Base-by-base conservation (phyloP, 2,888 invertebrate genomes). In the Lamproptera curius region DNA sequence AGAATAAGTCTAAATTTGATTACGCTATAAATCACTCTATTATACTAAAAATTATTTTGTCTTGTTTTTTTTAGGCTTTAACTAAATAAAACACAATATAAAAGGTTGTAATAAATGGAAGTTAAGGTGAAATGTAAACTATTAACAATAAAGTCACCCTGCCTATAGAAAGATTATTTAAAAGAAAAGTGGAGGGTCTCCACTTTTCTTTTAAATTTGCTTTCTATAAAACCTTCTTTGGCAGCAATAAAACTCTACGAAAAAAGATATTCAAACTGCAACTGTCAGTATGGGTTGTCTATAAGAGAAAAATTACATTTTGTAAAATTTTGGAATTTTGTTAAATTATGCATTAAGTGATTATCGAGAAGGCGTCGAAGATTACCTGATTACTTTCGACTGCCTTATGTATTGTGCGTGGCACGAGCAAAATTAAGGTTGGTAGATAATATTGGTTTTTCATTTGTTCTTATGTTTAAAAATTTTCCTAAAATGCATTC, bases 191-290 rank as follows among this genome's bases (percentile, higher is more conserved):
- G n/a, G n/a, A n/a, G n/a, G n/a, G n/a, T n/a, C n/a, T n/a, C n/a
- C n/a, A n/a, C n/a, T n/a, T n/a, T n/a, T n/a, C n/a, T n/a, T n/a
- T n/a, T n/a, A n/a, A n/a, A n/a, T n/a, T n/a, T n/a, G 9, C 31
- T 31, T 31, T 31, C 11, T 31, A 1, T 31, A 11, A 1, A 6
- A 31, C 13, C 11, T n/a, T 31, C 31, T 31, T 31, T 31, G 31
- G 13, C 11, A 11, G n/a, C 11, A 1, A 9, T 11, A 9, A 11
- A 11, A 2, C n/a, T 31, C 31, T 31, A 35, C 15, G 26, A 37
- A 36, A 23, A 34, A 49, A 49, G n/a, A 33, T 43, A 43, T 49
- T 49, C 49, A 40, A 49, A 49, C 43, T 16, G 13, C 23, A 49
- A 43, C 43, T 43, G 49, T 40, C 49, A 49, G 38, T 34, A 49